Conservation (phyloP, 2,797 vertebrate species). For the Gorsachius magnificus region DNA sequence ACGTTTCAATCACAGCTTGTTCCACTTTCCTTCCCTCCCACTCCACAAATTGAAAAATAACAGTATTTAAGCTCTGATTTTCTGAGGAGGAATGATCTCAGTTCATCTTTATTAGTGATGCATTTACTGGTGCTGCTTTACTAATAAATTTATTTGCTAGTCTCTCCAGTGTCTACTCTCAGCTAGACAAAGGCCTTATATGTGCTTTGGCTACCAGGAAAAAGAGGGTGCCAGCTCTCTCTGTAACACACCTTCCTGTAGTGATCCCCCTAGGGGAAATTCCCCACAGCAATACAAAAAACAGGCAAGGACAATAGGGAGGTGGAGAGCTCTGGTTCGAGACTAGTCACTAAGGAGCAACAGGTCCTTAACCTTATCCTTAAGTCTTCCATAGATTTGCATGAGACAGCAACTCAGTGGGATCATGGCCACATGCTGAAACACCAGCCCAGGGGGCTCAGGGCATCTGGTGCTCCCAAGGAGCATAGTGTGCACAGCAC, state of each 20-base stretch:
- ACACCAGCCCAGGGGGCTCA: neutral
- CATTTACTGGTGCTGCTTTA: neutral
- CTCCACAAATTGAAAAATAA: neutral
- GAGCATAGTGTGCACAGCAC: neutral
- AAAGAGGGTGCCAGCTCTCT: neutral
- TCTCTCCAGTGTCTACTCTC: neutral
- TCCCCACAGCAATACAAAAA: neutral
- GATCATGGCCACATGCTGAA: neutral
- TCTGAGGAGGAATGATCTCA: neutral
- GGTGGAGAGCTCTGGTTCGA: neutral
- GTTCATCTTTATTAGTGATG: neutral
- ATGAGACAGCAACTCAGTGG: neutral
- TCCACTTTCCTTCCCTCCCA: neutral
- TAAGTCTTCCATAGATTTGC: neutral
- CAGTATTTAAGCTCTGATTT: neutral
- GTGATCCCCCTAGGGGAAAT: neutral
- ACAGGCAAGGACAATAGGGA: neutral
- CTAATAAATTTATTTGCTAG: neutral
- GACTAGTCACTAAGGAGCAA: neutral
- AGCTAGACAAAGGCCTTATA: neutral
- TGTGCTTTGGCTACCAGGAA: fast-evolving
- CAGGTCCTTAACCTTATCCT: neutral
- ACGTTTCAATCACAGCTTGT: neutral
- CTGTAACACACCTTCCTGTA: neutral
- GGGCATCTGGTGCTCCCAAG: neutral